Conservation (phyloP, 2,888 invertebrate species). For the Mechanitis messenoides region DNA sequence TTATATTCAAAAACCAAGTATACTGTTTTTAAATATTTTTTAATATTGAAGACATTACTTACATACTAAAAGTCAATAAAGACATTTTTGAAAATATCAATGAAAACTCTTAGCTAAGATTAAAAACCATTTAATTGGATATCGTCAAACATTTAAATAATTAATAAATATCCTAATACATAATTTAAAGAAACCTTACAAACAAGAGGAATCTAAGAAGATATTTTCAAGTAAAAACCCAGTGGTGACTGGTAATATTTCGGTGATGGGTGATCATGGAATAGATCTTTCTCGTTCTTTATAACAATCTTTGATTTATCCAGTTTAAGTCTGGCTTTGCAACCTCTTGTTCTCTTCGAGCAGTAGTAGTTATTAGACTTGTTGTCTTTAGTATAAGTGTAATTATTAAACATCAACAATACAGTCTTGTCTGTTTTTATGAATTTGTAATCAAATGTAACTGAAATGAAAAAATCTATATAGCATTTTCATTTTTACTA, state of each 20-base stretch:
- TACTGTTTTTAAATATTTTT: no score
- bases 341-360: constrained; percentile 27
- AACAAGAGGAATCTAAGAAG: not conserved
- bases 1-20: no score
- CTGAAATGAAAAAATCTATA: constrained; percentile 15
- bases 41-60: no score
- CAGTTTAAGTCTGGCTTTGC: constrained; percentile 13
- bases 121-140: no score
- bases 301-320: not conserved
- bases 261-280: not conserved
- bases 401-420: constrained; percentile 37
- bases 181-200: not conserved
- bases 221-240: constrained; percentile 3
- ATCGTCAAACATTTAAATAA: no score
- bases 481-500: not conserved
- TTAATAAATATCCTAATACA: no score
- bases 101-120: no score
- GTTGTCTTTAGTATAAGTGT: constrained; percentile 35
- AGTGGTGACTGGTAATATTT: not conserved
- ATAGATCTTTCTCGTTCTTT: not conserved
- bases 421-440: constrained; percentile 26
- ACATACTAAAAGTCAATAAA: no score
- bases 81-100: no score
- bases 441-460: constrained; percentile 13
- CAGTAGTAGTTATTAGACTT: constrained; percentile 33